Evolutionary conservation across 2,113 vertebrate genomes (phyloP).

Genomic region (Heterotilapia buettikoferi): DNA sequence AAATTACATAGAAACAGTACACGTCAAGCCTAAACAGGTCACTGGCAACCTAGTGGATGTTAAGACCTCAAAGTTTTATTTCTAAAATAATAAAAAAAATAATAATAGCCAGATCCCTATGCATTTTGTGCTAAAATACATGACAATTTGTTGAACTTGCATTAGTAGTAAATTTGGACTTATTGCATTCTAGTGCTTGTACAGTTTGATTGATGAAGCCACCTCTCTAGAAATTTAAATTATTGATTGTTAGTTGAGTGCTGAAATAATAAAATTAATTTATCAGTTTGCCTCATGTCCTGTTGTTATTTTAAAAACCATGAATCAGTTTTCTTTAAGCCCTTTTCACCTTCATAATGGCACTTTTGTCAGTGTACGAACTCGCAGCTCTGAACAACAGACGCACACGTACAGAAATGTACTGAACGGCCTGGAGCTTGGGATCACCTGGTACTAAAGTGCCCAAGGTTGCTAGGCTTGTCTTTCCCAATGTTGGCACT

Average conservation of each 20-base stretch:
- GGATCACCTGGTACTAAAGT: slow-evolving; percentile 87
- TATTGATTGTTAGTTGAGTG: slow-evolving; percentile 43
- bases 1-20: neutral
- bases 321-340: neutral
- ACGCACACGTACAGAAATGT: slow-evolving; percentile 59
- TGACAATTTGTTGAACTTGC: slow-evolving; percentile 3
- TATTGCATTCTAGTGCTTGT: slow-evolving; percentile 31
- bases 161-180: slow-evolving; percentile 27
- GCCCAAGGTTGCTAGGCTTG: slow-evolving; percentile 85
- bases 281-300: slow-evolving; percentile 9
- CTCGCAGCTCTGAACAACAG: slow-evolving; percentile 73
- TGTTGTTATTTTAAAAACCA: neutral
- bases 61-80: neutral
- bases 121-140: slow-evolving; percentile 47
- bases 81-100: neutral
- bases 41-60: neutral
- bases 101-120: slow-evolving; percentile 32
- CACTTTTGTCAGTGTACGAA: slow-evolving; percentile 28
- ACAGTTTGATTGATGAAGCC: slow-evolving; percentile 45
- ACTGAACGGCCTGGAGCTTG: slow-evolving; percentile 79
- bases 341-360: slow-evolving; percentile 12
- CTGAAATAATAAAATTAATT: slow-evolving; percentile 50
- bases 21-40: neutral
- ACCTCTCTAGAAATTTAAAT: neutral
- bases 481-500: slow-evolving; percentile 93